Evolutionary conservation across 2,888 invertebrate genomes (phyloP), one percentile per base, ranked within the genome.

Genomic region (Smittia sp.): DNA sequence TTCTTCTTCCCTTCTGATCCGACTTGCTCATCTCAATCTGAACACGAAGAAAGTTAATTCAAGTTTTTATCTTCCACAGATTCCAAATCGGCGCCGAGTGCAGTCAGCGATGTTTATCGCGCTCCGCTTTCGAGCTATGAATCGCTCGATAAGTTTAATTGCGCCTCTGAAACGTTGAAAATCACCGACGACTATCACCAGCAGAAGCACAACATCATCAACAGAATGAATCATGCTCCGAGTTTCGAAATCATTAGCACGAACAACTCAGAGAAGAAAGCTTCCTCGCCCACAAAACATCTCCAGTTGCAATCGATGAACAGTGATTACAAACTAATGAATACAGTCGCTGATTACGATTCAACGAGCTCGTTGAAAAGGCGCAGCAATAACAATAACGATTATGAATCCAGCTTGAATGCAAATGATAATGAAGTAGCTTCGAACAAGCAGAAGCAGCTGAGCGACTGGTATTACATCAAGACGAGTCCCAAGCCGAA

Each of bases 401-500:
- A 70, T 54, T 58, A 58, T 25, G 70, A 70, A 27, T 20, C 54
- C 41, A 11, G n/a, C 11, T 25, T 7, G 25, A 20, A n/a, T 54
- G 76, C 76, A 74, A 58, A 74, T 67, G 54, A 69, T 54, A 65
- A 63, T 65, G 52, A 74, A 22, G 75, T 27, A 15, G 75, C 75
- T 62, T 20, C 67, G 11, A 75, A 75, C 72, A 78, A 78, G 74
- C 77, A 77, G 73, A 78, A 76, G 74, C 76, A 77, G 74, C 75
- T 78, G n/a, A 78, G 77, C 74, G 77, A 78, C 75, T 78, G 78
- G 78, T 78, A 78, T 76, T 78, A 78, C 67, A 77, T 78, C 72
- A 78, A 78, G 75, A 76, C 76, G n/a, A 75, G 74, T 66, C 76
- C 76, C 39, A 75, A 75, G 68, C 72, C 75, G n/a, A 74, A 75